phyloP scores from a whole-genome alignment of 1,140 invertebrate species.

The Cyclina sinensis region DNA sequence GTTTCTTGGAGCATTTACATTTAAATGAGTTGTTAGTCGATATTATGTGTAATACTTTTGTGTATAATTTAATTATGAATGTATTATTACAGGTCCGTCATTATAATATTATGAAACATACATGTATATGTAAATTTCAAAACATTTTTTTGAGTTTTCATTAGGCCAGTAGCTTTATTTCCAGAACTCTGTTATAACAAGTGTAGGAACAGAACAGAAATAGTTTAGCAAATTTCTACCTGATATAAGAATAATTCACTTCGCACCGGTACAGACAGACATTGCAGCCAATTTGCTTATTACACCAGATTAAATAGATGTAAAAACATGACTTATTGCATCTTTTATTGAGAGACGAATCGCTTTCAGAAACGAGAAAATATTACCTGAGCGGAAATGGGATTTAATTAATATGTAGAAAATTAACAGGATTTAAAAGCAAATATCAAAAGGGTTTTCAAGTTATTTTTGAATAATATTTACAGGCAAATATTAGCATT shows the following conservation, averaged over 20 bases:
- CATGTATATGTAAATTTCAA: background rate
- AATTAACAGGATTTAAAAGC: background rate
- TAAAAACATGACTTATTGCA: background rate
- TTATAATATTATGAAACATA: constrained; percentile 22
- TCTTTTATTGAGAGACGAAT: background rate
- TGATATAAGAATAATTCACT: too few species aligned
- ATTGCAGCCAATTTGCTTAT: too few species aligned
- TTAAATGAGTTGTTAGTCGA: constrained; percentile 32
- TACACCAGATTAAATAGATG: too few species aligned
- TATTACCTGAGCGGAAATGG: constrained; percentile 3
- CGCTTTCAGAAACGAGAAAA: background rate
- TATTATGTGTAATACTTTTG: constrained; percentile 31
- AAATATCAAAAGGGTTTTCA: background rate
- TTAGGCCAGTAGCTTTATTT: constrained; percentile 31
- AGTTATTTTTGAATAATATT: background rate
- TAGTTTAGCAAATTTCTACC: too few species aligned
- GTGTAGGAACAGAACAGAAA: too few species aligned
- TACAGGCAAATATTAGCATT: background rate
- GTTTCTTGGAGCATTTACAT: constrained; percentile 2
- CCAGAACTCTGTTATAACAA: too few species aligned
- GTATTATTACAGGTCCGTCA: constrained; percentile 15
- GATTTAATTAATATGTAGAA: background rate
- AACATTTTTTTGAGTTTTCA: background rate
- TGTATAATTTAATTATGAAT: constrained; percentile 13
- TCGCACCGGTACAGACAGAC: too few species aligned